These are phyloP conservation scores for Lagorchestes hirsutus DNA, from an alignment of 2,797 vertebrate species.

Conservation along the genomic window DNA sequence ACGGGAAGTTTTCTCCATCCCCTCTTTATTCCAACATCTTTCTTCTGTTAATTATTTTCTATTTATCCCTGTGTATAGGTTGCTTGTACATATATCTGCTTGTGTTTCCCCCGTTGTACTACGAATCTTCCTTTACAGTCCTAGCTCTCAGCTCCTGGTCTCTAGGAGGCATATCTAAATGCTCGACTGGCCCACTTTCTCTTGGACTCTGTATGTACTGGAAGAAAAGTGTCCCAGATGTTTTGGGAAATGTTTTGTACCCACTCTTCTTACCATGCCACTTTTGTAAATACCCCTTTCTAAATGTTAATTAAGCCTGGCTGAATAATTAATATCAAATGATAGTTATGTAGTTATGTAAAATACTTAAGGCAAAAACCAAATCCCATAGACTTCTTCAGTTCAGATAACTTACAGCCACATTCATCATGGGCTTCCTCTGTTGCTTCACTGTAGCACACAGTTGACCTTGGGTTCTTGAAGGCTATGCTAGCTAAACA, in stretches of 20 bases:
- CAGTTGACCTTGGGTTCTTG: neutral
- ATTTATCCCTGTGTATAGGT: neutral
- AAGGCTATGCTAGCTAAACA: neutral
- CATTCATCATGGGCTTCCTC: neutral
- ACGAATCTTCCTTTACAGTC: neutral
- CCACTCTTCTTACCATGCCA: neutral
- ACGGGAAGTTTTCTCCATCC: neutral
- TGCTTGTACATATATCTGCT: neutral
- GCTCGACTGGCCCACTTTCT: neutral
- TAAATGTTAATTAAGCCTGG: neutral
- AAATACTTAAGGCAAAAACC: neutral
- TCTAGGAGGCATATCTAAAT: neutral
- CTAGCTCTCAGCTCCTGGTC: neutral
- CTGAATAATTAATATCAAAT: neutral
- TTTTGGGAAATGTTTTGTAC: neutral
- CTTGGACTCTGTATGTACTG: neutral
- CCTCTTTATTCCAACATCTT: neutral
- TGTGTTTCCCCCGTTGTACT: neutral
- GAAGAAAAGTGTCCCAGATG: neutral
- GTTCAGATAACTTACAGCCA: constrained; percentile 16
- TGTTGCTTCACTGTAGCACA: neutral
- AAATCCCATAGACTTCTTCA: neutral
- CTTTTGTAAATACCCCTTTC: neutral
- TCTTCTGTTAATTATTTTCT: neutral
- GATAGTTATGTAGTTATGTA: neutral